Conservation (phyloP, 2,888 invertebrate genomes). For the Conomelus anceps region DNA sequence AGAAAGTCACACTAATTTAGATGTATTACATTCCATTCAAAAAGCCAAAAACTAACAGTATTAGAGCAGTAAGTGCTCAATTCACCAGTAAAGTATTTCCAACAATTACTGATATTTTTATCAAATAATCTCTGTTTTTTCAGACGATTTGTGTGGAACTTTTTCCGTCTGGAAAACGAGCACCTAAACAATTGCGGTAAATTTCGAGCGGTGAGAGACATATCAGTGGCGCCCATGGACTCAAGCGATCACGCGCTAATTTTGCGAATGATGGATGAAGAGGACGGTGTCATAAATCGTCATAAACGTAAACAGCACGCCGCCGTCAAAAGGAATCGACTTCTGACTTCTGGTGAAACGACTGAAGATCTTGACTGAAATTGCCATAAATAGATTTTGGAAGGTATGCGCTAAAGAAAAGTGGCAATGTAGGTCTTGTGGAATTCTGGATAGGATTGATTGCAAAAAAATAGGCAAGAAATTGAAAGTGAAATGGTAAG, state of each 20-base stretch:
- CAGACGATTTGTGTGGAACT: constrained; percentile 78
- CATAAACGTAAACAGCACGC: constrained; percentile 33
- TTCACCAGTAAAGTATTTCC: too few relatives aligned
- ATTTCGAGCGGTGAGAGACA: constrained; percentile 81
- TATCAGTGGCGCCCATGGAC: constrained; percentile 69
- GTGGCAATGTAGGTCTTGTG: too few relatives aligned
- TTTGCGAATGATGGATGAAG: constrained; percentile 54
- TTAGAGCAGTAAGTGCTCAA: too few relatives aligned
- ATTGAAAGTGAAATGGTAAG: too few relatives aligned
- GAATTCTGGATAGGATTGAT: too few relatives aligned
- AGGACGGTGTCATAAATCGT: constrained; percentile 49
- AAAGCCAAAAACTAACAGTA: too few relatives aligned
- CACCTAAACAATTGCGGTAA: constrained; percentile 85
- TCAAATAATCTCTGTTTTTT: constrained; percentile 13
- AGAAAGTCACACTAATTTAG: neutral
- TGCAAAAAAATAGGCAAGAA: too few relatives aligned
- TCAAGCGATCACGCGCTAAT: constrained; percentile 60
- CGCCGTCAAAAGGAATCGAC: neutral
- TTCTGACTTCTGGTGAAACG: neutral
- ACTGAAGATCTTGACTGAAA: neutral
- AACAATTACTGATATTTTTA: too few relatives aligned
- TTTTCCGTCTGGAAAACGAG: constrained; percentile 82
- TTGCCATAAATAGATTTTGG: too few relatives aligned
- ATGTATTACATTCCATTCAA: too few relatives aligned
- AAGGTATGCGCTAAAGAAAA: too few relatives aligned